Conservation (phyloP, 2,888 invertebrate genomes). For the Cerastis rubricosa region DNA sequence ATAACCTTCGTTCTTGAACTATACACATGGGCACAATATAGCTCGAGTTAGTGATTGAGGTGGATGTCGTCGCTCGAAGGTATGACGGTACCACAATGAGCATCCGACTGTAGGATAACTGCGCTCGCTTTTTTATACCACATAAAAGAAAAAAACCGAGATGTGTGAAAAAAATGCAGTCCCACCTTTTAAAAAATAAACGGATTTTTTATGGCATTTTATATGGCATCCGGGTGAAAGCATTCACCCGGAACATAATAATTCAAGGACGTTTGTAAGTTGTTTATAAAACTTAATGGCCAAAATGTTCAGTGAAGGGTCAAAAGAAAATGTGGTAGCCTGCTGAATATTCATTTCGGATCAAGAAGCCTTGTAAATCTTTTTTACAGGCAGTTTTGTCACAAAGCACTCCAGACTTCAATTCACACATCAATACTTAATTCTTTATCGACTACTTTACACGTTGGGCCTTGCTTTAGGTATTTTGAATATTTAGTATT, state of each 20-base stretch:
- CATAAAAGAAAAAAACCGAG: slow-evolving; percentile 2
- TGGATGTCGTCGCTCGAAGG: slow-evolving; percentile 6
- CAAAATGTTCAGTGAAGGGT: background rate
- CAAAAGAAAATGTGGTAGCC: background rate
- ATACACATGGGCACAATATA: background rate
- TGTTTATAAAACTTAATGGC: slow-evolving; percentile 1
- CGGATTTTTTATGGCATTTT: slow-evolving; percentile 9
- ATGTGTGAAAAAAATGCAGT: background rate
- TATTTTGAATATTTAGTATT: background rate
- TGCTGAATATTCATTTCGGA: slow-evolving; percentile 5
- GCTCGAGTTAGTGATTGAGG: background rate
- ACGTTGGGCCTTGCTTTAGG: background rate
- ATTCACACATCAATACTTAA: slow-evolving; percentile 3
- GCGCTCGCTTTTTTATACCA: slow-evolving; percentile 5
- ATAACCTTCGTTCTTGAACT: background rate
- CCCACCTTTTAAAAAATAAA: background rate
- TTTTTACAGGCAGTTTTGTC: slow-evolving; percentile 11
- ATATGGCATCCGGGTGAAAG: slow-evolving; percentile 6
- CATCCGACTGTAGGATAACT: slow-evolving; percentile 19
- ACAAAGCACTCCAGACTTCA: background rate
- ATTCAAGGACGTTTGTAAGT: background rate
- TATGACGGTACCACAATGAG: slow-evolving; percentile 20
- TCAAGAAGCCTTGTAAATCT: slow-evolving; percentile 1
- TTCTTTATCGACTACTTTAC: background rate
- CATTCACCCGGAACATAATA: background rate